Evolutionary conservation across 92 coral and sea anemone genomes (phyloP).

Genomic region (Zoanthus sociatus): DNA sequence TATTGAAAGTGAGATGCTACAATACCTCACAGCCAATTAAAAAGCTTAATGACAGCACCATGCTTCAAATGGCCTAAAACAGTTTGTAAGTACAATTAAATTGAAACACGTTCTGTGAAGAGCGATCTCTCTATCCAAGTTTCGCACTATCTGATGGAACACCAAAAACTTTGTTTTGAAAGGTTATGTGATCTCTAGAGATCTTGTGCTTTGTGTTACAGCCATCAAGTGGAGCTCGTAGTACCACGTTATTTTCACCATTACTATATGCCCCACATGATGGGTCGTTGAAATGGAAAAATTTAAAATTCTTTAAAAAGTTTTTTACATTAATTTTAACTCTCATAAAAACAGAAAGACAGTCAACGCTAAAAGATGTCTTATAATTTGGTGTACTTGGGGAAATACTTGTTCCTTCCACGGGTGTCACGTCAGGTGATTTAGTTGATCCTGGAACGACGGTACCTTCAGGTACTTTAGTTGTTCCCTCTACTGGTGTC

Average conservation of each 20-base stretch:
- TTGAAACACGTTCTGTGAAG: conserved; percentile 5
- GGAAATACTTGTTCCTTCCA: not conserved
- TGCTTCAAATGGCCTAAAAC: not conserved
- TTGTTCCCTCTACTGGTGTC: not conserved
- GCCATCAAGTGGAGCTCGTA: conserved; percentile 61
- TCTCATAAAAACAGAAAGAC: conserved; percentile 27
- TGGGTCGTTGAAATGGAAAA: conserved; percentile 71
- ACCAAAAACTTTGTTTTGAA: conserved; percentile 39
- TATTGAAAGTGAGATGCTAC: too few relatives aligned
- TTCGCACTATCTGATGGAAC: not conserved
- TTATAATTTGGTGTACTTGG: not conserved
- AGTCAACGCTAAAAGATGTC: not conserved
- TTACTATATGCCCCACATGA: conserved; percentile 54
- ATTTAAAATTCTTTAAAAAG: conserved; percentile 1
- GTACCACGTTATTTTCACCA: conserved; percentile 29
- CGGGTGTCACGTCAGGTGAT: not conserved
- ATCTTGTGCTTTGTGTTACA: conserved; percentile 72
- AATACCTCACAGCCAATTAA: too few relatives aligned
- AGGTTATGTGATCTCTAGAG: conserved; percentile 9
- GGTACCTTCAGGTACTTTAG: too few relatives aligned
- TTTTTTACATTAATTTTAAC: not conserved
- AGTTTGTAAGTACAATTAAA: conserved; percentile 38
- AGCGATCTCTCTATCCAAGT: not conserved
- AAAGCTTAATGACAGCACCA: too few relatives aligned
- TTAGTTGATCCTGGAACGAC: not conserved